Evolutionary conservation across 2,888 invertebrate species (phyloP), one percentile per base, ranked within the genome.

Genomic region (Amorpha juglandis): DNA sequence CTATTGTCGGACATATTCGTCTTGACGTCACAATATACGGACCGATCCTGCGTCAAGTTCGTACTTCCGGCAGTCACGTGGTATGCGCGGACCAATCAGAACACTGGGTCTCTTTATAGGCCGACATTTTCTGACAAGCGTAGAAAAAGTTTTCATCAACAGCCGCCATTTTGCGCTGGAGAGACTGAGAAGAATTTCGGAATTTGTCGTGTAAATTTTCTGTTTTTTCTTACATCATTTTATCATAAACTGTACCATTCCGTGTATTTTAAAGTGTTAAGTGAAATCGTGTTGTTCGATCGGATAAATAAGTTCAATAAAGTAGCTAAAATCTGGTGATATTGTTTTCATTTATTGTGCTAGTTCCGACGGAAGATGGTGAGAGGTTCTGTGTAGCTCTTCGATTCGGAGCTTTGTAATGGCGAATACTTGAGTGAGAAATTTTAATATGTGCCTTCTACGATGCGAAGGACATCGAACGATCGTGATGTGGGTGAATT

Each of bases 121-220:
- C 94, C 92, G 94, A 94, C 94, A 92, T 93, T 93, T 96, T 96
- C 96, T 97, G 97, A 97, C 97, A 97, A 97, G 97, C 97, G 96
- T 97, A 97, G 96, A 96, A 97, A 97, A 97, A 97, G 96, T 97
- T 96, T 95, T 96, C 96, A 97, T 97, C 97, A 97, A 96, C 96
- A 97, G 97, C 97, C 97, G 97, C 97, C 97, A 97, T 97, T 96
- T 97, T 97, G 96, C 95, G 95, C 95, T 95, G 95, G 94, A 94
- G 95, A 95, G 95, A 95, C 95, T 95, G 94, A 95, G 95, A 95
- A 94, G 95, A 95, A 95, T 95, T 96, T 95, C 94, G 94, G 95
- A 95, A 94, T 95, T 95, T 95, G 95, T 95, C 94, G 94, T 94
- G 93, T 95, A 95, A 95, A 95, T 95, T 94, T 94, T 93, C 95